Evolutionary conservation across 2,888 invertebrate genomes (phyloP).

Genomic region (Drosophila subsilvestris): DNA sequence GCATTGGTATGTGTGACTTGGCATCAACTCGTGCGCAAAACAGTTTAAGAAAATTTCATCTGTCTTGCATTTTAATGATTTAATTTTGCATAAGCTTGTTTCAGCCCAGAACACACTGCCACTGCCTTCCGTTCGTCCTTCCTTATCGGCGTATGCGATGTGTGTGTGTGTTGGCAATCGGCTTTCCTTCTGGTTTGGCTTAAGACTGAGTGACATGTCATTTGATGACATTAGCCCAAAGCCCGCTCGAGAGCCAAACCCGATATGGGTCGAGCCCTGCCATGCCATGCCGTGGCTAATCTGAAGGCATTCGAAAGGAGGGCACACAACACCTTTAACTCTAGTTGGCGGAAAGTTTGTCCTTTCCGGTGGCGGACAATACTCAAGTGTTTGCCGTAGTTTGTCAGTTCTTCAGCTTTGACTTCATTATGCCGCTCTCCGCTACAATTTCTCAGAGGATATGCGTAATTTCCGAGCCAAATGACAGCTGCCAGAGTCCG

Average conservation of each 20-base stretch:
- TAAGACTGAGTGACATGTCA: slow-evolving; percentile 52
- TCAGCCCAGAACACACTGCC: slow-evolving; percentile 6
- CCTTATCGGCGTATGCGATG: slow-evolving; percentile 7
- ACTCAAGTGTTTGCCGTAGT: slow-evolving; percentile 46
- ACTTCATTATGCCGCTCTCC: slow-evolving; percentile 57
- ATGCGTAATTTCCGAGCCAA: slow-evolving; percentile 67
- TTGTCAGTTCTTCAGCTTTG: slow-evolving; percentile 46
- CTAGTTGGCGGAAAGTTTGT: slow-evolving; percentile 24
- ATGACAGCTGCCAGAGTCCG: slow-evolving; percentile 36
- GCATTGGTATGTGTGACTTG: slow-evolving; percentile 44
- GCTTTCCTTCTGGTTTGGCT: slow-evolving; percentile 22
- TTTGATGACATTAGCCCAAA: slow-evolving; percentile 69
- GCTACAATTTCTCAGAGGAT: slow-evolving; percentile 64
- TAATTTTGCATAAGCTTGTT: slow-evolving; percentile 73
- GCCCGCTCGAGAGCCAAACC: slow-evolving; percentile 55
- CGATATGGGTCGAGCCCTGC: slow-evolving; percentile 52
- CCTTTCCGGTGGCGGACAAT: slow-evolving; percentile 20
- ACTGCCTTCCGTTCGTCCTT: slow-evolving; percentile 1
- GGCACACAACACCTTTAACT: not conserved
- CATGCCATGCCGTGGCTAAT: slow-evolving; percentile 17
- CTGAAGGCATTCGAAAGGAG: slow-evolving; percentile 14
- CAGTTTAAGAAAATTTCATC: slow-evolving; percentile 64
- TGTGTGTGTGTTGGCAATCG: slow-evolving; percentile 19
- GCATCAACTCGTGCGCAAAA: slow-evolving; percentile 67
- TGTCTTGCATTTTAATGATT: slow-evolving; percentile 75